These are phyloP conservation scores for Hetaerina americana DNA, from an alignment of 1,140 invertebrate species.

Conservation along the genomic window DNA sequence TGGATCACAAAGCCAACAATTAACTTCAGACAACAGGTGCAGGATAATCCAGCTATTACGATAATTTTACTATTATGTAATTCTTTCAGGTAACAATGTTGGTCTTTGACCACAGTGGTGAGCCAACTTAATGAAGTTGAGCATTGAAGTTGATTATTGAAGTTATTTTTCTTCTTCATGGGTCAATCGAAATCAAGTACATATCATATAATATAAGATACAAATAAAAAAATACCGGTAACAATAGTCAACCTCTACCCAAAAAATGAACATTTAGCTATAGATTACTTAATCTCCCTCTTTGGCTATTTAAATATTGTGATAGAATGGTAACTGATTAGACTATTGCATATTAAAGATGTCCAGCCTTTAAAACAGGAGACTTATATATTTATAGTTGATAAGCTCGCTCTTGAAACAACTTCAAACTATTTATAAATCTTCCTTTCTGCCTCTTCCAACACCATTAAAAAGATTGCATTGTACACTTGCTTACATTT, in stretches of 20 bases:
- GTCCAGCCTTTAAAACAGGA: neutral
- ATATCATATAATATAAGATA: neutral
- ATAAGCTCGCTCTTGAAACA: neutral
- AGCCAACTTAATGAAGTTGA: neutral
- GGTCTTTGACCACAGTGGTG: neutral
- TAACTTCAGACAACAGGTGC: neutral
- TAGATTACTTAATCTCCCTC: neutral
- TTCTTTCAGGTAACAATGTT: neutral
- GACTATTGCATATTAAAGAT: neutral
- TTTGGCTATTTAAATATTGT: neutral
- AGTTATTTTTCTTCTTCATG: neutral
- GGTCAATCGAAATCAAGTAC: neutral
- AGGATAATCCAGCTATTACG: neutral
- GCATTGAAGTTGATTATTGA: neutral
- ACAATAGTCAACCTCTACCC: neutral
- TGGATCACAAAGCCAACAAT: neutral
- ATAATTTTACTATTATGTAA: neutral
- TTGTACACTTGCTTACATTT: neutral
- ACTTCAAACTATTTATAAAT: neutral
- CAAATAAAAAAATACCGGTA: neutral
- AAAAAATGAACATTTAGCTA: conserved; percentile 1
- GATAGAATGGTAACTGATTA: neutral
- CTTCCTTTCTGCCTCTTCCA: neutral
- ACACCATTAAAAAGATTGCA: neutral
- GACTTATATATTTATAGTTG: neutral